These are phyloP conservation scores for Colistium nudipinnis DNA, from an alignment of 2,113 vertebrate genomes.

Conservation along the genomic window DNA sequence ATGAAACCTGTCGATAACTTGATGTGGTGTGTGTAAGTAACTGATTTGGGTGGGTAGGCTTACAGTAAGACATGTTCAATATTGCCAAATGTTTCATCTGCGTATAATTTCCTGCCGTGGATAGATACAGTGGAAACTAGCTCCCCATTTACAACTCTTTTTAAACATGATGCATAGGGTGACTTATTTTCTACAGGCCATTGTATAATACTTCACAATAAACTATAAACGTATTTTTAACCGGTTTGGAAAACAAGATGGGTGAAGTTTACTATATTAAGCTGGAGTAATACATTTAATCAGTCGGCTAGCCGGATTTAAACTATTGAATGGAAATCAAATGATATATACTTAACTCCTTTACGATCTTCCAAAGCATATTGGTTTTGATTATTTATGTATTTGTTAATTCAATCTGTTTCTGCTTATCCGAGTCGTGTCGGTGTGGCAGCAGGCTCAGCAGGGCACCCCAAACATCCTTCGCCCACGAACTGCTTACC, in stretches of 20 bases:
- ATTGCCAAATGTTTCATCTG: constrained; percentile 51
- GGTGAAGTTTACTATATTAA: neutral
- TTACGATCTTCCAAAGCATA: too few species aligned
- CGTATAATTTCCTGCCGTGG: neutral
- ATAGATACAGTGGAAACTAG: constrained; percentile 2
- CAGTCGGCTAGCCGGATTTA: too few species aligned
- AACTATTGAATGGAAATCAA: too few species aligned
- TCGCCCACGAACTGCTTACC: too few species aligned
- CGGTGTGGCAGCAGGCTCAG: too few species aligned
- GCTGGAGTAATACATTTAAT: too few species aligned
- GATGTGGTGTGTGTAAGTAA: constrained; percentile 63
- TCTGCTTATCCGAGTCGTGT: too few species aligned
- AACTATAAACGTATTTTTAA: neutral
- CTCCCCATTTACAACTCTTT: constrained; percentile 22
- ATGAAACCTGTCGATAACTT: constrained; percentile 71
- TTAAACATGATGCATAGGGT: neutral
- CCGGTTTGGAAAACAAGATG: neutral
- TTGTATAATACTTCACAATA: neutral
- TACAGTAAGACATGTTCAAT: constrained; percentile 30
- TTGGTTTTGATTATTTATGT: too few species aligned
- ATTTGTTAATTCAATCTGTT: too few species aligned
- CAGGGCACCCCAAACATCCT: too few species aligned
- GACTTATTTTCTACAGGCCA: constrained; percentile 6
- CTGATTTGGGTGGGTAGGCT: constrained; percentile 46
- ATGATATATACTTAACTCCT: too few species aligned